A percentile compares a stretch with the other conserved stretches of the same genome.
Conservation (phyloP, 2,797 vertebrate genomes). For the Oreochromis mossambicus region DNA sequence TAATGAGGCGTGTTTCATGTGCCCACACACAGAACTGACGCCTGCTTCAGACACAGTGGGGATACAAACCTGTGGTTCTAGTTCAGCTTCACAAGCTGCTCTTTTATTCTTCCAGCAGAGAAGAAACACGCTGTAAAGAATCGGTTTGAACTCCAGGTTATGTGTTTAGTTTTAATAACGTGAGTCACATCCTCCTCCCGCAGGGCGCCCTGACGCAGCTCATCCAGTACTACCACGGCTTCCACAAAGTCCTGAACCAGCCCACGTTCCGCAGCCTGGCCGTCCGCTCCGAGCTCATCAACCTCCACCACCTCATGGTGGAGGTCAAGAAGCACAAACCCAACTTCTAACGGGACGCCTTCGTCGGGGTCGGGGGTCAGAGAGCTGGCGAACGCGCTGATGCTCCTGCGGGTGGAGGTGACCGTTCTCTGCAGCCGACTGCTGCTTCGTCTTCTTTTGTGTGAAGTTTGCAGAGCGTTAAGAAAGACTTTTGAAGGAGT, state of each 20-base stretch:
- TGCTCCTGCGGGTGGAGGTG: not conserved
- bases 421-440: not conserved
- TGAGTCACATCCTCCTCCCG: not conserved
- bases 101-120: not conserved
- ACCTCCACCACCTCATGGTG: slow-evolving; percentile 94
- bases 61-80: not conserved
- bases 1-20: not conserved
- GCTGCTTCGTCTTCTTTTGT: not conserved
- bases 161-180: not conserved
- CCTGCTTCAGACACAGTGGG: not conserved
- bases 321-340: slow-evolving; percentile 96
- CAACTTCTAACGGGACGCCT: slow-evolving; percentile 77
- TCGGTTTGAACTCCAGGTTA: not conserved
- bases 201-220: slow-evolving; percentile 91
- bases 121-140: fast-evolving
- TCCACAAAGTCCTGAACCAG: slow-evolving; percentile 89
- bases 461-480: not conserved
- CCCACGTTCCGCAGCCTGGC: slow-evolving; percentile 84
- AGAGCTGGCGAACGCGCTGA: fast-evolving
- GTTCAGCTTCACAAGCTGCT: not conserved
- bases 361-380: fast-evolving
- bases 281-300: slow-evolving; percentile 89
- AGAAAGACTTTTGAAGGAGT: not conserved
- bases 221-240: slow-evolving; percentile 94
- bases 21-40: fast-evolving